Evolutionary conservation across 2,888 invertebrate genomes (phyloP).

Genomic region (Zaprionus bogoriensis): DNA sequence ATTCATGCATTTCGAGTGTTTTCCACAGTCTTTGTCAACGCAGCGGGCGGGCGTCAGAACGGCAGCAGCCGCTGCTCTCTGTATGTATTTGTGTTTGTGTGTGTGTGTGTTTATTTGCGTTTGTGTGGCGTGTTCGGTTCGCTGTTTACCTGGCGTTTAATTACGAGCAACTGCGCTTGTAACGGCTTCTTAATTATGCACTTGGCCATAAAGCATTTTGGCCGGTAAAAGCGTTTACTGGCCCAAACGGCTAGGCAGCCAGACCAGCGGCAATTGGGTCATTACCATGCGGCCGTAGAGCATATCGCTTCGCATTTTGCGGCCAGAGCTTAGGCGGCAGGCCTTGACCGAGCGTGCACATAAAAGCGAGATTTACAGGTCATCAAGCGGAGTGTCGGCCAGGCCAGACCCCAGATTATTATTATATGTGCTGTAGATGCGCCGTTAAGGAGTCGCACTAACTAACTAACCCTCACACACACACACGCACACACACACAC

Average conservation of each 20-base stretch:
- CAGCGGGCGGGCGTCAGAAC: neutral
- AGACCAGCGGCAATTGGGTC: slow-evolving; percentile 51
- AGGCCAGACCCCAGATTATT: too few species aligned
- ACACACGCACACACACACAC: too few species aligned
- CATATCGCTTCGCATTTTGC: slow-evolving; percentile 7
- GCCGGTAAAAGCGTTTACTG: slow-evolving; percentile 31
- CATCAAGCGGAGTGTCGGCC: slow-evolving; percentile 27
- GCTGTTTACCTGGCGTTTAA: slow-evolving; percentile 23
- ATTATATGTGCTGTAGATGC: neutral
- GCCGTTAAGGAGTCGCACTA: neutral
- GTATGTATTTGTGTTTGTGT: too few species aligned
- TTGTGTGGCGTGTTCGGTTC: neutral
- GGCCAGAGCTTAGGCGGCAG: neutral
- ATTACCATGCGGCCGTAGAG: slow-evolving; percentile 46
- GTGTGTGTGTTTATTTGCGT: too few species aligned
- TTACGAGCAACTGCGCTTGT: slow-evolving; percentile 39
- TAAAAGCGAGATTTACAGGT: slow-evolving; percentile 48
- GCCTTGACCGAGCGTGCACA: slow-evolving; percentile 39
- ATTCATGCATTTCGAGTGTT: slow-evolving; percentile 26
- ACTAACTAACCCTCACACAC: too few species aligned
- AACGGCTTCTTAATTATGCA: slow-evolving; percentile 67
- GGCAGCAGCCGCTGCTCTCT: too few species aligned
- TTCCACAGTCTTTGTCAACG: slow-evolving; percentile 2
- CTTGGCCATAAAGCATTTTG: slow-evolving; percentile 59
- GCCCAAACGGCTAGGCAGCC: slow-evolving; percentile 30